Percentiles rank a stretch among this genome's conserved stretches.
Evolutionary conservation across 2,113 vertebrate genomes (phyloP).

Genomic region (Odontophorus gujanensis): DNA sequence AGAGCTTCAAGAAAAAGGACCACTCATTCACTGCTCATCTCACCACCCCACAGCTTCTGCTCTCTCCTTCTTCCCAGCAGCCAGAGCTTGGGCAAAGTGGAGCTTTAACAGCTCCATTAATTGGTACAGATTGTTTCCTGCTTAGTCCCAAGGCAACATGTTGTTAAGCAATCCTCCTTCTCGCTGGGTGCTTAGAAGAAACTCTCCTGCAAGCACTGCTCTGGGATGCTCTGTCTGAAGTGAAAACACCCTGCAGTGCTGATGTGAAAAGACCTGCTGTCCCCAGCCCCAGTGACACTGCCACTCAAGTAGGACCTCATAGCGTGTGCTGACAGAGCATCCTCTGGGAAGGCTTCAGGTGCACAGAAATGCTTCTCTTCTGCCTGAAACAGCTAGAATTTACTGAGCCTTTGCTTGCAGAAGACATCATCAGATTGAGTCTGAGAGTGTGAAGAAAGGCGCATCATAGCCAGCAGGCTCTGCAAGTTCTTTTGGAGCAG

Average conservation of each 20-base stretch:
- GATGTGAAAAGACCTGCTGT: fast-evolving
- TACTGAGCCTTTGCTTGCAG: neutral
- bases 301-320: neutral
- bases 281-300: neutral
- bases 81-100: fast-evolving
- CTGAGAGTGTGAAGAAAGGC: neutral
- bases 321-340: fast-evolving
- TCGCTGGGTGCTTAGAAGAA: neutral
- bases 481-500: constrained; percentile 12
- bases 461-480: neutral
- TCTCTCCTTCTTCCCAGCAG: neutral
- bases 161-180: neutral
- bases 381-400: neutral
- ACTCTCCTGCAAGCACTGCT: neutral
- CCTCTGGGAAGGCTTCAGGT: fast-evolving
- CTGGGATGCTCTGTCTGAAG: neutral
- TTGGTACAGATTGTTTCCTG: neutral
- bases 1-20: neutral
- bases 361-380: neutral
- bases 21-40: neutral
- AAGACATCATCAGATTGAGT: neutral
- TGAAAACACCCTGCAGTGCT: fast-evolving
- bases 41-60: fast-evolving
- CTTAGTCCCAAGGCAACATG: neutral
- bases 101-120: neutral